phyloP scores from a whole-genome alignment of 2,888 invertebrate species.

The Laothoe populi region DNA sequence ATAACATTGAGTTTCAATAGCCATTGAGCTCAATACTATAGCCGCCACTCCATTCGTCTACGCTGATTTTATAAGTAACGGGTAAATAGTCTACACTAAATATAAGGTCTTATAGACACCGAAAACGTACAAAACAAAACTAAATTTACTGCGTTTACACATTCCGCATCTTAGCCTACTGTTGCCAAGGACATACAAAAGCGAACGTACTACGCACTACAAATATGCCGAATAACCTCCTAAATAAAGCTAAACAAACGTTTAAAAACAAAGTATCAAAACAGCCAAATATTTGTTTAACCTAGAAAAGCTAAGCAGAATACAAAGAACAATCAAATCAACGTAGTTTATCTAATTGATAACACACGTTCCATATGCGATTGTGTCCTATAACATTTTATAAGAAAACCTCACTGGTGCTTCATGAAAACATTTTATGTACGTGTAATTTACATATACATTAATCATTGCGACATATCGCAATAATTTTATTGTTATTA shows the following conservation, averaged over 20 bases:
- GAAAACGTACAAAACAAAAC: too few relatives aligned
- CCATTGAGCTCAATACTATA: not conserved
- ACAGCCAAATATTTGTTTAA: constrained; percentile 17
- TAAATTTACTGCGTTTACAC: too few relatives aligned
- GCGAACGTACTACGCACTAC: too few relatives aligned
- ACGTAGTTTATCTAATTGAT: constrained; percentile 4
- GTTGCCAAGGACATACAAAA: not conserved
- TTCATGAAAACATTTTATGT: too few relatives aligned
- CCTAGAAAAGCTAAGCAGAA: constrained; percentile 16
- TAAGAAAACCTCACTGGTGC: not conserved
- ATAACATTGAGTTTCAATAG: too few relatives aligned
- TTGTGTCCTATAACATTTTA: not conserved
- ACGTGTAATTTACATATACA: not conserved
- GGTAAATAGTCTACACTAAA: not conserved
- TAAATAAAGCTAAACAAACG: not conserved
- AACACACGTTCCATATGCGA: not conserved
- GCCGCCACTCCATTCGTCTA: not conserved
- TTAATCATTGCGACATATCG: too few relatives aligned
- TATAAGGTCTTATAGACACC: not conserved
- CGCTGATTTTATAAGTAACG: not conserved
- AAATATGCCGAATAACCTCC: not conserved
- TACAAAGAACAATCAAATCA: constrained; percentile 5
- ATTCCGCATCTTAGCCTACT: too few relatives aligned
- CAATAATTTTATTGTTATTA: too few relatives aligned
- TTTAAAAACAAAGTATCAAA: not conserved